phyloP scores from a whole-genome alignment of 2,888 invertebrate species.

The Lathronympha strigana region DNA sequence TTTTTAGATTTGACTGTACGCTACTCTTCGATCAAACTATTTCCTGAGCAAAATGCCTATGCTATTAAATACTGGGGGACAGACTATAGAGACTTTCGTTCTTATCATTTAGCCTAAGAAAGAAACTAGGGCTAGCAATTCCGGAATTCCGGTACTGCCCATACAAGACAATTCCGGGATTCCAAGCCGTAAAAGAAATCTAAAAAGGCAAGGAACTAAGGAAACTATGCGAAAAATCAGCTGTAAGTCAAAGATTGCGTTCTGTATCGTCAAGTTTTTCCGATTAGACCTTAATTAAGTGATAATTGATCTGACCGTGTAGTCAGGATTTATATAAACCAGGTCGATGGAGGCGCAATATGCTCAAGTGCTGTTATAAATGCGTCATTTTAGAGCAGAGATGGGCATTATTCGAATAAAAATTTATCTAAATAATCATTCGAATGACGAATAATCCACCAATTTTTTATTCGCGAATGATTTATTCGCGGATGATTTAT shows the following conservation, averaged over 20 bases:
- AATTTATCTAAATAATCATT: too few relatives aligned
- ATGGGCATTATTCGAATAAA: too few relatives aligned
- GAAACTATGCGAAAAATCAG: slow-evolving; percentile 3
- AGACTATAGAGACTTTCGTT: background rate
- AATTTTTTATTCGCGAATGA: too few relatives aligned
- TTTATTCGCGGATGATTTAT: too few relatives aligned
- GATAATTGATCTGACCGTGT: slow-evolving; percentile 19
- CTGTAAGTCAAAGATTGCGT: slow-evolving; percentile 6
- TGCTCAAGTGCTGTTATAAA: slow-evolving; percentile 4
- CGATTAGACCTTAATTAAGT: slow-evolving; percentile 1
- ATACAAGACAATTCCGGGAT: too few relatives aligned
- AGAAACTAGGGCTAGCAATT: too few relatives aligned
- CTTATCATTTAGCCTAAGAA: background rate
- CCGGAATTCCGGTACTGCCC: too few relatives aligned
- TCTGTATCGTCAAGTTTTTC: slow-evolving; percentile 4
- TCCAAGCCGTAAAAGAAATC: too few relatives aligned
- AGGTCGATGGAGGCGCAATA: slow-evolving; percentile 16
- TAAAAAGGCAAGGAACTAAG: background rate
- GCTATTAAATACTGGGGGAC: background rate
- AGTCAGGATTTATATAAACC: slow-evolving; percentile 24
- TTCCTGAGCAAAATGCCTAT: too few relatives aligned
- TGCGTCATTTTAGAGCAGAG: background rate
- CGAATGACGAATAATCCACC: too few relatives aligned
- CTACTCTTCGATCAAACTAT: too few relatives aligned
- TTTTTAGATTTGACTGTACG: too few relatives aligned